Evolutionary conservation across 2,888 invertebrate species (phyloP).

Genomic region (Drosophila yooni): DNA sequence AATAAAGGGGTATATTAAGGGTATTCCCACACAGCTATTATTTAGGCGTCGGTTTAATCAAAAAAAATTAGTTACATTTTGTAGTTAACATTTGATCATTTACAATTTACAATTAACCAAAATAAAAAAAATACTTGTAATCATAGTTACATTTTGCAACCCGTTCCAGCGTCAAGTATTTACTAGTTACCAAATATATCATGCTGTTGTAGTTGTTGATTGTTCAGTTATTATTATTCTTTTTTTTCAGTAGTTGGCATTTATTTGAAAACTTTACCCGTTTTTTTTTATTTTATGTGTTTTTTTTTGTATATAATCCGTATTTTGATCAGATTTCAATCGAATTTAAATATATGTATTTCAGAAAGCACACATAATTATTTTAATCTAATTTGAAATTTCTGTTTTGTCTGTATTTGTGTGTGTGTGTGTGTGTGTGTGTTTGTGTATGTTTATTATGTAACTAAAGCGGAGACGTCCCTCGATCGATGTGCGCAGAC

Average conservation of each 20-base stretch:
- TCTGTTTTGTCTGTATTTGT: neutral
- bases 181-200: slow-evolving; percentile 15
- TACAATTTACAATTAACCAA: slow-evolving; percentile 1
- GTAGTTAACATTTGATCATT: neutral
- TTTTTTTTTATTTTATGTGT: slow-evolving; percentile 20
- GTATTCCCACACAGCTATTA: neutral
- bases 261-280: slow-evolving; percentile 11
- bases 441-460: slow-evolving; percentile 6
- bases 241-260: slow-evolving; percentile 31
- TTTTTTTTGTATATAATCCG: slow-evolving; percentile 42
- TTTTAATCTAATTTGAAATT: neutral
- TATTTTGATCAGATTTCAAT: slow-evolving; percentile 22
- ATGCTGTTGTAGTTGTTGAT: slow-evolving; percentile 15
- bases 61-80: neutral
- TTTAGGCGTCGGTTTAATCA: neutral
- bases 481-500: slow-evolving; percentile 95
- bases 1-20: neutral
- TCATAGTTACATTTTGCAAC: slow-evolving; percentile 10
- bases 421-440: slow-evolving; percentile 20
- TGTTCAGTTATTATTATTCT: slow-evolving; percentile 14
- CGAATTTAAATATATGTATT: neutral
- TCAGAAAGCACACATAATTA: neutral
- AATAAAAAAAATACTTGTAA: slow-evolving; percentile 3
- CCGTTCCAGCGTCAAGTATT: neutral
- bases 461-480: slow-evolving; percentile 91